These are phyloP conservation scores for Huso huso DNA, from an alignment of 2,797 vertebrate species.

Conservation along the genomic window DNA sequence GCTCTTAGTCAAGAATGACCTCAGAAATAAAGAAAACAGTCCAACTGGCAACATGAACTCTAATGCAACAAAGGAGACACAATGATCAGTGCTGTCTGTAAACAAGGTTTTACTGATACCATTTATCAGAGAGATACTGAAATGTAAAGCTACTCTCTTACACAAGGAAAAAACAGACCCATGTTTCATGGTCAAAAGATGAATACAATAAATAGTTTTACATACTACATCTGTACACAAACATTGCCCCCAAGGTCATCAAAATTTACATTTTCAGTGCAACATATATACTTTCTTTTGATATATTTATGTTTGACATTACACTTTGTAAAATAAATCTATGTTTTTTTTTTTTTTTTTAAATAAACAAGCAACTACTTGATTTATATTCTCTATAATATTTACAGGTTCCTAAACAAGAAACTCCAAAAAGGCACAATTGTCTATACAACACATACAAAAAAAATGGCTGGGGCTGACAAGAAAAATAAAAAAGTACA, in stretches of 20 bases:
- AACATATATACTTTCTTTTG: conserved; percentile 87
- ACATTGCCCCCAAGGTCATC: conserved; percentile 85
- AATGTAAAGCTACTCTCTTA: conserved; percentile 91
- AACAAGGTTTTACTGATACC: conserved; percentile 97
- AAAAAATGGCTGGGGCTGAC: conserved; percentile 72
- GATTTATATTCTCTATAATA: conserved; percentile 77
- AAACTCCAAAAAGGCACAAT: conserved; percentile 97
- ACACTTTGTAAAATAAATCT: conserved; percentile 64
- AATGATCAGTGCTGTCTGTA: conserved; percentile 64
- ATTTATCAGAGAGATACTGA: conserved; percentile 89
- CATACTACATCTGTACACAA: conserved; percentile 96
- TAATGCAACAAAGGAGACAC: conserved; percentile 16
- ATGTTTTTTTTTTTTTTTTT: conserved; percentile 43
- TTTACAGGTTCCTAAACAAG: conserved; percentile 92
- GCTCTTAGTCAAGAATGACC: background rate
- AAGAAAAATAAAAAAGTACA: conserved; percentile 61
- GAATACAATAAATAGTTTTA: conserved; percentile 98
- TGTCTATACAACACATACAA: conserved; percentile 99
- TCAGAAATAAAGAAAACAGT: conserved; percentile 14
- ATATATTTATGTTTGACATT: conserved; percentile 62
- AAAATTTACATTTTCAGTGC: conserved; percentile 96
- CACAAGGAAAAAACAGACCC: conserved; percentile 77
- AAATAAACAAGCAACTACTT: conserved; percentile 85
- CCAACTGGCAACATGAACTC: too few relatives aligned
- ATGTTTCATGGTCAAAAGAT: conserved; percentile 86